Base-by-base conservation (phyloP, 2,888 invertebrate genomes). In the Meloe dianella region DNA sequence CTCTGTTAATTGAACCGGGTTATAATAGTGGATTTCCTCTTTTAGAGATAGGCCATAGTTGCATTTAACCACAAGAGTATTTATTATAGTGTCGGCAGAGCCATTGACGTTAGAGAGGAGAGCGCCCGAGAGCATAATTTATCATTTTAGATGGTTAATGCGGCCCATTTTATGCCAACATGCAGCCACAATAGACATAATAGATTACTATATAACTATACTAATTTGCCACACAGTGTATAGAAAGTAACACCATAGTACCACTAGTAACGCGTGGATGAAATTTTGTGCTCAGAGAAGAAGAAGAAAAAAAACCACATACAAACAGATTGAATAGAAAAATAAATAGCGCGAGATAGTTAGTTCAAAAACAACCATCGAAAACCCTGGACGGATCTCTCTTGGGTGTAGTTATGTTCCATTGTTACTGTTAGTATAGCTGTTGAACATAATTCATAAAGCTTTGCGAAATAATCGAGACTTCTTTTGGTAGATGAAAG, bases 61-160 rank as follows among this genome's bases (percentile, higher is more conserved):
- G 47, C 47, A 51, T 51, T 17, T 51, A 51, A 51, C 47, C 47
- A 22, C 47, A 51, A 51, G 47, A 51, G 47, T 51, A 51, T 51
- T 51, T 51, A 51, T 51, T 51, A 51, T 51, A 51, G 47, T 51
- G 47, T 51, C 47, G 47, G 47, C 66, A 61, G 41, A 57, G 67
- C 61, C 67, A 57, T 65, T 65, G 64, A 62, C 62, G 59, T 62
- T 51, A 51, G 47, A 32, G 62, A 67, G 61, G 47, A 51, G 61
- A 61, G 63, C 65, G 69, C 75, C 72, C 73, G 60, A 64, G 71
- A 73, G 73, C 71, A 73, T 72, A 74, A 76, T 75, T 74, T 74
- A 76, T 77, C 75, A 74, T 74, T 74, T 73, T 73, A 72, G 74
- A 75, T 68, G 74, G 75, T 74, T 76, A 75, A 76, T 75, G 76